Conservation (phyloP, 2,113 vertebrate genomes). For the Orthonyx spaldingii region DNA sequence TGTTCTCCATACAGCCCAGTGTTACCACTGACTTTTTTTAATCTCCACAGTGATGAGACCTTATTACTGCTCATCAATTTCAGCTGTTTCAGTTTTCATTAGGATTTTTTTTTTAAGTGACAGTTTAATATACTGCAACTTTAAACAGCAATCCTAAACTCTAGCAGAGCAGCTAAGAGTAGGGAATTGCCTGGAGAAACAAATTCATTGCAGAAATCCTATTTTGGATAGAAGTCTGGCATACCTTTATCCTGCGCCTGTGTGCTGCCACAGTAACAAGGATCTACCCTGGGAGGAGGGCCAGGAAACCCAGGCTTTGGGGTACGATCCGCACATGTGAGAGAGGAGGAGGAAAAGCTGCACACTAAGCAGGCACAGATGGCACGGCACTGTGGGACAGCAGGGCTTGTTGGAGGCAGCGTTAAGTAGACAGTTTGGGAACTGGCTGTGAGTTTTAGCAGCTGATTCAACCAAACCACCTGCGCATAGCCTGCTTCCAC, state of each 20-base stretch:
- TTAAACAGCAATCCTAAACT: not conserved
- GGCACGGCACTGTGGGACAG: constrained; percentile 6
- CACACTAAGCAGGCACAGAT: constrained; percentile 38
- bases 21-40: not conserved
- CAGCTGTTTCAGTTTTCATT: not conserved
- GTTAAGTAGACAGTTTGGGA: constrained; percentile 58
- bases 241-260: not conserved
- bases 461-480: constrained; percentile 46
- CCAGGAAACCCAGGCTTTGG: not conserved
- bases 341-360: constrained; percentile 36
- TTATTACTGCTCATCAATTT: not conserved
- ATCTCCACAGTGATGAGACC: not conserved
- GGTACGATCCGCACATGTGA: not conserved
- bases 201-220: not conserved
- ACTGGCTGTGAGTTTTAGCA: constrained; percentile 48
- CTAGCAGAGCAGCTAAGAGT: not conserved
- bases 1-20: rapidly evolving
- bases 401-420: constrained; percentile 26
- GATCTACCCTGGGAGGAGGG: not conserved
- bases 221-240: not conserved
- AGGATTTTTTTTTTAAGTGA: not conserved
- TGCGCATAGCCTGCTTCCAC: not conserved
- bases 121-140: not conserved
- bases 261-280: not conserved
- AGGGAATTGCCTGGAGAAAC: not conserved